phyloP scores from a whole-genome alignment of 1,140 invertebrate species.

The Holotrichia oblita region DNA sequence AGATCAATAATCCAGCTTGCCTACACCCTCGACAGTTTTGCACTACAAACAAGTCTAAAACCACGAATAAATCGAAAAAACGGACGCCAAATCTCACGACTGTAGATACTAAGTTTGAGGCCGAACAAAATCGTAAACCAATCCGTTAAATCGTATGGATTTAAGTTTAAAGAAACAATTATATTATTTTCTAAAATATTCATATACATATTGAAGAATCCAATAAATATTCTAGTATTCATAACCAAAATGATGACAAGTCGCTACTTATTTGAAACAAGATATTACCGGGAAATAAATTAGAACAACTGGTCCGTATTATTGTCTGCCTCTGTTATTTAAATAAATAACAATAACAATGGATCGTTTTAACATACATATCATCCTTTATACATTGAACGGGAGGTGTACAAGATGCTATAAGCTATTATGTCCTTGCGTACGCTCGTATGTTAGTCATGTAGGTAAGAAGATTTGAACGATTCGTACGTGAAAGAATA shows the following conservation, averaged over 20 bases:
- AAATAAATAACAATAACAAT: constrained; percentile 22
- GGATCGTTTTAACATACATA: background rate
- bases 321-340: background rate
- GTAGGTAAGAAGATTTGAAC: constrained; percentile 16
- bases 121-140: too few species aligned
- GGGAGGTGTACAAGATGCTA: constrained; percentile 2
- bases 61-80: too few species aligned
- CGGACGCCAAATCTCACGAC: too few species aligned
- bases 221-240: too few species aligned
- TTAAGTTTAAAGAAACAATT: too few species aligned
- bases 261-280: background rate
- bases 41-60: too few species aligned
- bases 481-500: background rate
- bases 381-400: constrained; percentile 1
- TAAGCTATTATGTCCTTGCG: background rate
- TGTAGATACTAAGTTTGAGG: too few species aligned
- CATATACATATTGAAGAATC: too few species aligned
- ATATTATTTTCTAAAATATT: too few species aligned
- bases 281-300: constrained; percentile 10
- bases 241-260: background rate
- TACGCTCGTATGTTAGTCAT: background rate
- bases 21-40: too few species aligned
- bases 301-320: background rate
- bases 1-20: too few species aligned
- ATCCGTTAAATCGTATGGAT: too few species aligned